A percentile compares a stretch with the other conserved stretches of the same genome.
Conservation (phyloP, 2,113 vertebrate species). For the Clarias gariepinus region DNA sequence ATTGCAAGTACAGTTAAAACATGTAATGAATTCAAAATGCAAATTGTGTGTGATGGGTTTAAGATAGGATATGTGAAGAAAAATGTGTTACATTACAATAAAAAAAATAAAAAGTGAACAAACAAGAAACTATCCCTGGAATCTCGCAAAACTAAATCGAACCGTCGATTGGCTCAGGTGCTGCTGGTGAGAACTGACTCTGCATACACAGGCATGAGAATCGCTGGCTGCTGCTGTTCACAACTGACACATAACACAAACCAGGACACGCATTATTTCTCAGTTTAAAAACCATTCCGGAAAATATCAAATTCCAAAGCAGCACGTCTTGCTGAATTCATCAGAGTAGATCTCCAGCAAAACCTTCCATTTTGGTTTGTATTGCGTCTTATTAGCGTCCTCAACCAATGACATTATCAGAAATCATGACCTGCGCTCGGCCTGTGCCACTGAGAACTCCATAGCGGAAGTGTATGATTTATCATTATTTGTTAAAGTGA, state of each 20-base stretch:
- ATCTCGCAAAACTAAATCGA: not conserved
- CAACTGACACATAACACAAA: constrained; percentile 12
- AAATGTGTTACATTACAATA: not conserved
- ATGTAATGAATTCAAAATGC: not conserved
- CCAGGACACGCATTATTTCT: not conserved
- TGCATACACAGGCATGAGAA: not conserved
- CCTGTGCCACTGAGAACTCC: not conserved
- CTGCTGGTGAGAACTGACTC: not conserved
- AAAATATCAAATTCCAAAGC: not conserved
- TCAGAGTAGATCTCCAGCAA: not conserved
- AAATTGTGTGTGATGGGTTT: not conserved
- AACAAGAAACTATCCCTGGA: not conserved
- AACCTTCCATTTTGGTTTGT: not conserved
- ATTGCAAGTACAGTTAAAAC: not conserved
- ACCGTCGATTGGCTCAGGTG: not conserved
- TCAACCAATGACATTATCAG: not conserved
- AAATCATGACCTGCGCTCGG: not conserved
- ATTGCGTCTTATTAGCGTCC: not conserved
- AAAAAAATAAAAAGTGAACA: not conserved
- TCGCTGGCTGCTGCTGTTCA: constrained; percentile 40
- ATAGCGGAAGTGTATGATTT: not conserved
- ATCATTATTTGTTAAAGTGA: not conserved
- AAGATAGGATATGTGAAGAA: not conserved
- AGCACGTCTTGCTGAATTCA: not conserved
- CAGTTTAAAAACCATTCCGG: not conserved